Evolutionary conservation across 1,140 invertebrate species (phyloP), one percentile per base, ranked within the genome.

Genomic region (Macrotrachela quadricornifera): DNA sequence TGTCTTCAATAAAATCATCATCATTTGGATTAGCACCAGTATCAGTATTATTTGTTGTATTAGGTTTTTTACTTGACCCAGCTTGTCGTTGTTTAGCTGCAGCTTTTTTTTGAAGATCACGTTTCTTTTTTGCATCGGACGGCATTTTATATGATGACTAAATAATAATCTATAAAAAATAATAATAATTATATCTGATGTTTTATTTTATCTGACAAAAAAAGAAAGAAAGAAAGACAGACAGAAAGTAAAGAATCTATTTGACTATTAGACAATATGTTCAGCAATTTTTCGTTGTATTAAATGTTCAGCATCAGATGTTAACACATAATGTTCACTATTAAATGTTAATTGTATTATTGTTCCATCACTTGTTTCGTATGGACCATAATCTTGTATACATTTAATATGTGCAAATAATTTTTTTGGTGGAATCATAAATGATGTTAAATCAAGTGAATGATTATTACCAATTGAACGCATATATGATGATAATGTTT

Each of bases 331-430:
- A 70, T 94, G 85, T 70, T 83, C 80, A 59, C 81, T 88, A 64
- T 94, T 84, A 68, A 88, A 88, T 66, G 84, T 86, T 1, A 96
- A 70, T 50, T 81, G 74, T 18, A 95, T 77, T 0, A 81, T 75
- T 63, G 83, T 80, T 40, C 90, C 91, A 74, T 90, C 82, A 62
- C 86, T 85, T 14, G 90, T 74, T 68, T 95, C 88, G 63, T 88
- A 79, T 68, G 84, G 85, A 1, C 90, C 90, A 73, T 87, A 88
- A 69, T 95, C 85, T 44, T 76, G 70, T 21, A 91, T 62, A 66
- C 86, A 91, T 37, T 83, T 71, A 1, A 92, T 86, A 78, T 81
- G 50, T 46, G 60, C 54, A 55, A 50, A 45, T 13, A 92, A 71
- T 12, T 81, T 80, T 66, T 94, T 94, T 1, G 88, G 88, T 51